Evolutionary conservation across 2,797 vertebrate species (phyloP).

Genomic region (Xiphophorus birchmanni): DNA sequence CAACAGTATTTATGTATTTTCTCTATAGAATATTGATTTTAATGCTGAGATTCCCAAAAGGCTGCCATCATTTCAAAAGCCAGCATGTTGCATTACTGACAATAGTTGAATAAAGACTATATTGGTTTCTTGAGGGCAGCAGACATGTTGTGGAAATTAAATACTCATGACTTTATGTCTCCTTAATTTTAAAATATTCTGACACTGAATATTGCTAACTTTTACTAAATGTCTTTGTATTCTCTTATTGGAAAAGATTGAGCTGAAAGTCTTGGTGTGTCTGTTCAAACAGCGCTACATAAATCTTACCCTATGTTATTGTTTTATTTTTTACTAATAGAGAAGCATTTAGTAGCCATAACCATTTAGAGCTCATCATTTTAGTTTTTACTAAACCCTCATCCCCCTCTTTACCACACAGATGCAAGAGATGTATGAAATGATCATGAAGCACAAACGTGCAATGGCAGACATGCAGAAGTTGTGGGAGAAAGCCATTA

Average conservation of each 20-base stretch:
- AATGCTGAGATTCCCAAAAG: background rate
- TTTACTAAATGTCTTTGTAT: background rate
- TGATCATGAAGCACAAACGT: slow-evolving; percentile 98
- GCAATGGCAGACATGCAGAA: slow-evolving; percentile 97
- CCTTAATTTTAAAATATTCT: background rate
- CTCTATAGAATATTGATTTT: background rate
- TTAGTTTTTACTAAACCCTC: background rate
- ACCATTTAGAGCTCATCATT: too few species aligned
- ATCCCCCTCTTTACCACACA: slow-evolving; percentile 41
- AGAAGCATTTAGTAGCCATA: background rate
- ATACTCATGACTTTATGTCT: background rate
- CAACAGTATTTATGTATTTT: background rate
- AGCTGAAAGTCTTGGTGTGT: background rate
- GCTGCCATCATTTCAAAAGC: background rate
- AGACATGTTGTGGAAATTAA: background rate
- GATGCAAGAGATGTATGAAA: slow-evolving; percentile 99
- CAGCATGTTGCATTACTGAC: background rate
- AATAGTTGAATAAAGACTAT: background rate
- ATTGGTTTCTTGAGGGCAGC: background rate
- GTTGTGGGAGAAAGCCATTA: slow-evolving; percentile 94
- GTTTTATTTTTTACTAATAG: background rate
- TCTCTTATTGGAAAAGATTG: background rate
- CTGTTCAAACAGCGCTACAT: background rate
- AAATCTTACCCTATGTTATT: background rate
- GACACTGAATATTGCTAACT: background rate